Conservation (phyloP, 2,888 invertebrate species). For the Epinotia bilunana region DNA sequence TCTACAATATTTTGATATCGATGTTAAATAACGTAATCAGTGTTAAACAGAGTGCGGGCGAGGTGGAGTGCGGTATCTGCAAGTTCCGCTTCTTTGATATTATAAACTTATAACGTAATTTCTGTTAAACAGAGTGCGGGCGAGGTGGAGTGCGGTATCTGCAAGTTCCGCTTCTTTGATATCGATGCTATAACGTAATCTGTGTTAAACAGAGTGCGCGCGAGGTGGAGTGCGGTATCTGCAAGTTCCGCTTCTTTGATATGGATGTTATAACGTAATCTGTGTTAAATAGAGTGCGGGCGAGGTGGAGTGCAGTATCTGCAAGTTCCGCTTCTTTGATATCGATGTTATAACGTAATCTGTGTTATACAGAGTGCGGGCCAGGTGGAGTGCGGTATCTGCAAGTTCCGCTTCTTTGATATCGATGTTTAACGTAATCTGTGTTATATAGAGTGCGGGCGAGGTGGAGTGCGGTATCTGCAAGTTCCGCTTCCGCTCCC, state of each 20-base stretch:
- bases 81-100: conserved; percentile 75
- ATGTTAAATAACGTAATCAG: neutral
- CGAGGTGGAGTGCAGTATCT: conserved; percentile 68
- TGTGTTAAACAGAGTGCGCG: conserved; percentile 64
- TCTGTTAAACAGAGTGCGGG: conserved; percentile 64
- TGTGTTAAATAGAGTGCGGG: conserved; percentile 64
- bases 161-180: too few species aligned
- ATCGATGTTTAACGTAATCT: neutral
- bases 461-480: conserved; percentile 71
- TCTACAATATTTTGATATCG: neutral
- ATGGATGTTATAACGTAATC: neutral
- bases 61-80: conserved; percentile 70
- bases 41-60: conserved; percentile 66
- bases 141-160: conserved; percentile 68
- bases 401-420: too few species aligned
- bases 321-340: too few species aligned
- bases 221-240: conserved; percentile 68
- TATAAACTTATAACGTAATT: neutral
- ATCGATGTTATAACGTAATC: neutral
- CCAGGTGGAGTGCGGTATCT: conserved; percentile 68
- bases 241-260: too few species aligned
- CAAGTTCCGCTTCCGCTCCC: conserved; percentile 72
- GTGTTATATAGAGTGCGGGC: conserved; percentile 64
- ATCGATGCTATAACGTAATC: neutral
- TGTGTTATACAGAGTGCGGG: conserved; percentile 64